Conservation (phyloP, 2,888 invertebrate species). For the Slavum lentiscoides region DNA sequence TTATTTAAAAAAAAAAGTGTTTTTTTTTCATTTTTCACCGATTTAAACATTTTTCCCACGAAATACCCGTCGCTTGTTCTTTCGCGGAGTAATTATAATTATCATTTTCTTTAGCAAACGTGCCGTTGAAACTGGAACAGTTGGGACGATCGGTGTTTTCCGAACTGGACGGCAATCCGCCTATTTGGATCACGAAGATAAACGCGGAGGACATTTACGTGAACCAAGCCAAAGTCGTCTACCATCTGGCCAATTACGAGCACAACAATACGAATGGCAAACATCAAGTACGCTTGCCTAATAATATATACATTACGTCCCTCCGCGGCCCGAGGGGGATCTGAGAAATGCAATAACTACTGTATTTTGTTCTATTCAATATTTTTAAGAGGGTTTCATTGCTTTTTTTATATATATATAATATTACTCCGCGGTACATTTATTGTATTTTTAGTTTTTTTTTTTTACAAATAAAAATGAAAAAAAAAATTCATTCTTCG, state of each 20-base stretch:
- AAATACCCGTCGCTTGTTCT: neutral
- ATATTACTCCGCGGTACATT: no score
- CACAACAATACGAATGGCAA: slow-evolving; percentile 66
- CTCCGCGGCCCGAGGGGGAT: no score
- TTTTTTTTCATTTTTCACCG: no score
- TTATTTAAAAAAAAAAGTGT: no score
- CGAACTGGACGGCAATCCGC: slow-evolving; percentile 82
- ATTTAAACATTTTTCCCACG: no score
- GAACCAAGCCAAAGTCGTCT: slow-evolving; percentile 81
- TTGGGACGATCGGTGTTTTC: slow-evolving; percentile 74
- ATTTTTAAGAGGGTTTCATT: neutral
- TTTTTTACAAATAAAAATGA: no score
- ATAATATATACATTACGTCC: neutral
- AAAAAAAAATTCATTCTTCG: no score
- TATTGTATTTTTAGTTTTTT: no score
- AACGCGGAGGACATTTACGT: slow-evolving; percentile 76
- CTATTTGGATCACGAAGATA: slow-evolving; percentile 77
- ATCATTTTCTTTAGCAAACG: slow-evolving; percentile 66
- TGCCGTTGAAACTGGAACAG: slow-evolving; percentile 71
- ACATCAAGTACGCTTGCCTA: slow-evolving; percentile 64
- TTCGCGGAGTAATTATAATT: neutral
- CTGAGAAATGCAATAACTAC: neutral
- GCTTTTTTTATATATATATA: no score
- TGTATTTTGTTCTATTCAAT: neutral
- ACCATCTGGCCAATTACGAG: slow-evolving; percentile 70